Base-by-base conservation (phyloP, 2,888 invertebrate genomes). In the Monopis laevigella region DNA sequence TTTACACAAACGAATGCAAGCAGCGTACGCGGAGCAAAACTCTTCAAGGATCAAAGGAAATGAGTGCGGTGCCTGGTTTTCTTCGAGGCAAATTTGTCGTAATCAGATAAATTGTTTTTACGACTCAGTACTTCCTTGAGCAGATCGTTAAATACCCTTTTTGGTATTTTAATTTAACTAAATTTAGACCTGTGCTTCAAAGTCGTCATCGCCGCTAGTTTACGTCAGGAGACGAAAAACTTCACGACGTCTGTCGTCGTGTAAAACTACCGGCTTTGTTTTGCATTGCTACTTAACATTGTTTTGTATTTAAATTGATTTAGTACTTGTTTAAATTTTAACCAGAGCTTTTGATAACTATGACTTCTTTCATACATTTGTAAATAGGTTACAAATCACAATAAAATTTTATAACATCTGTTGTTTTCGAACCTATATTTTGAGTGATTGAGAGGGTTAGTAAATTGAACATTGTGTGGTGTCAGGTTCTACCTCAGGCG, bases 401-500 rank as follows among this genome's bases (percentile, higher is more conserved):
- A 8, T 29, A 12, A n/a, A n/a, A 36, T 45, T 40, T 39, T 29
- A 29, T 29, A 7, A 34, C 32, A 34, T 19, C 27, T 38, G 40
- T 41, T 43, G 32, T 28, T 38, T n/a, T 38, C 13, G 12, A 21
- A 42, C 29, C 19, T 41, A 18, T 19, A 42, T 34, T n/a, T n/a
- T n/a, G n/a, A n/a, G n/a, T n/a, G n/a, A n/a, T n/a, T n/a, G n/a
- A n/a, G n/a, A n/a, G n/a, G n/a, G n/a, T n/a, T n/a, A n/a, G n/a
- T n/a, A n/a, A n/a, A n/a, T n/a, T n/a, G n/a, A n/a, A n/a, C n/a
- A n/a, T n/a, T 29, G 4, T 10, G 5, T 21, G 19, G 21, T 36
- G 46, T 39, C 65, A 77, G 78, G 73, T 59, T 68, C 78, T 51
- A 57, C 72, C 54, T 60, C 67, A 53, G 60, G 70, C 47, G 56